phyloP scores from a whole-genome alignment of 2,797 vertebrate genomes.

The Setipinna tenuifilis region DNA sequence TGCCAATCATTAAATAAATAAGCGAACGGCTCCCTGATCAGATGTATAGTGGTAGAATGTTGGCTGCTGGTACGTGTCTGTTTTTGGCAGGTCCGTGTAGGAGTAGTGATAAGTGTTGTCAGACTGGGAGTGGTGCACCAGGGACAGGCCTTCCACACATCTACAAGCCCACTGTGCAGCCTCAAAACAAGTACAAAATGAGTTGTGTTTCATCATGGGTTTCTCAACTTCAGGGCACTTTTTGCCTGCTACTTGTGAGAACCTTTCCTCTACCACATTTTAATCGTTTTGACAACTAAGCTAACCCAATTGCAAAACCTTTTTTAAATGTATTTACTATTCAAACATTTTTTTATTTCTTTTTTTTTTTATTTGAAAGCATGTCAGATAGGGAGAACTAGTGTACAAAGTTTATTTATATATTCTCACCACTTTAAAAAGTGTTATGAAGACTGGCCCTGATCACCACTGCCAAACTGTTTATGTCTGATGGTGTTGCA shows the following conservation, averaged over 20 bases:
- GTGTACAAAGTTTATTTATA: too few relatives aligned
- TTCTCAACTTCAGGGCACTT: too few relatives aligned
- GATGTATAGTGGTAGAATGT: not conserved
- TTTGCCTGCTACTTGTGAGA: too few relatives aligned
- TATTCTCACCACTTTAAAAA: not conserved
- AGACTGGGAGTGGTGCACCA: not conserved
- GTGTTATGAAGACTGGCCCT: not conserved
- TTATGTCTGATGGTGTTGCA: not conserved
- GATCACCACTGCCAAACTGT: not conserved
- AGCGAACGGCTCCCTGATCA: not conserved
- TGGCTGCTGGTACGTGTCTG: not conserved
- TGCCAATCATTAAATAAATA: not conserved
- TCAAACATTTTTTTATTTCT: too few relatives aligned
- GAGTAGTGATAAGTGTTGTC: not conserved
- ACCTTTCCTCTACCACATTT: too few relatives aligned
- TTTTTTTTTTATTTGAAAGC: too few relatives aligned
- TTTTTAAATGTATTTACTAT: too few relatives aligned
- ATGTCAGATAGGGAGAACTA: too few relatives aligned
- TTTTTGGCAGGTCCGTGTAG: not conserved
- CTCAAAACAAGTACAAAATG: too few relatives aligned
- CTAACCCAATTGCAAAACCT: too few relatives aligned
- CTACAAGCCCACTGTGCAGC: not conserved
- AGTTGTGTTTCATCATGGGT: too few relatives aligned
- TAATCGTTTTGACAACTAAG: too few relatives aligned
- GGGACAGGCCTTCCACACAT: not conserved